A percentile compares a stretch with the other conserved stretches of the same genome.
phyloP scores from a whole-genome alignment of 2,797 vertebrate genomes.

The Microctenopoma lineatum region DNA sequence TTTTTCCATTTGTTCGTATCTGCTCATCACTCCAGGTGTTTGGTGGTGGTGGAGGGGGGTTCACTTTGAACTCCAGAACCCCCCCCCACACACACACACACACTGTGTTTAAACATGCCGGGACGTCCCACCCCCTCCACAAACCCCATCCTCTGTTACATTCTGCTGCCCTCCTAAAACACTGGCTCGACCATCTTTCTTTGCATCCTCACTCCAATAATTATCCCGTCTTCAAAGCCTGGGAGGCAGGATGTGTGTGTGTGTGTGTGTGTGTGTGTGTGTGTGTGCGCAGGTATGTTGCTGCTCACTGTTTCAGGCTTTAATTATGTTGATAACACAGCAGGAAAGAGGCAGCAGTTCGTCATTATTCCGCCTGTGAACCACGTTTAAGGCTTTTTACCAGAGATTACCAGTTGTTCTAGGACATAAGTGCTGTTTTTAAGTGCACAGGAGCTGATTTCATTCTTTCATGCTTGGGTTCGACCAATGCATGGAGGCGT shows the following conservation, averaged over 20 bases:
- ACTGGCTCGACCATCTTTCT: slow-evolving; percentile 29
- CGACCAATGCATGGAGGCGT: background rate
- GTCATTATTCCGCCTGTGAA: slow-evolving; percentile 57
- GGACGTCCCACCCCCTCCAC: slow-evolving; percentile 54
- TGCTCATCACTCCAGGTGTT: slow-evolving; percentile 74
- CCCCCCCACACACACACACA: slow-evolving; percentile 36
- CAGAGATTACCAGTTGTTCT: slow-evolving; percentile 60
- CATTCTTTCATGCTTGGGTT: background rate
- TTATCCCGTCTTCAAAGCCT: slow-evolving; percentile 48
- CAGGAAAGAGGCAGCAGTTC: slow-evolving; percentile 46
- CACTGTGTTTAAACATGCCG: slow-evolving; percentile 69
- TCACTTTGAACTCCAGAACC: slow-evolving; percentile 80
- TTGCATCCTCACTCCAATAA: slow-evolving; percentile 45
- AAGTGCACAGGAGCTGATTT: slow-evolving; percentile 33
- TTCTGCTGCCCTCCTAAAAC: slow-evolving; percentile 18
- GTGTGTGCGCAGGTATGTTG: slow-evolving; percentile 19
- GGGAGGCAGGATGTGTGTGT: slow-evolving; percentile 52
- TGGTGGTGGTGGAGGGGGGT: slow-evolving; percentile 12
- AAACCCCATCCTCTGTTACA: slow-evolving; percentile 14
- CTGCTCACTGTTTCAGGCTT: slow-evolving; percentile 10
- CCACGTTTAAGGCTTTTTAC: slow-evolving; percentile 59
- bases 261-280: slow-evolving; percentile 14
- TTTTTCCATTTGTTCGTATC: slow-evolving; percentile 35
- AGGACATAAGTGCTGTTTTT: slow-evolving; percentile 47
- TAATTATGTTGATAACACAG: slow-evolving; percentile 71